Base-by-base conservation (phyloP, 2,797 vertebrate species). In the Pangasius larnaudii region DNA sequence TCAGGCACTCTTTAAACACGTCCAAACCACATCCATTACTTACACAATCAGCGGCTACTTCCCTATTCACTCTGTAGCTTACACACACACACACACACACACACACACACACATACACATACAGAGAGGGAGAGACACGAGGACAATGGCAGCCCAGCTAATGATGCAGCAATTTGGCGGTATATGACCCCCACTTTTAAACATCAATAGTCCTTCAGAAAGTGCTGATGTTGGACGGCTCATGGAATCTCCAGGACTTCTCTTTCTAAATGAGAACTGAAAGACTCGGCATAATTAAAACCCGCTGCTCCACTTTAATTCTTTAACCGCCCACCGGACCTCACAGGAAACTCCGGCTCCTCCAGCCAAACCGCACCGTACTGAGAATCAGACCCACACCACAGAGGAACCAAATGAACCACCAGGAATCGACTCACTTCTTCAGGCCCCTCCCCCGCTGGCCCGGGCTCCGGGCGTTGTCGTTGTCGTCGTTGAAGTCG, bases 341-440 rank as follows among this genome's bases (percentile, higher is more conserved):
- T 33, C 77, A 24, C 53, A 36, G 77, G 51, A 33, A 10, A 9
- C 51, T 10, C n/a, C 1, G 13, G 49, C 27, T 53, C n/a, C 46
- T 18, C 49, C 14, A 3, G 39, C 81, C 39, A 67, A 18, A 69
- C 9, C 6, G 16, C 0, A 79, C 46, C 85, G n/a, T 0, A 82
- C 58, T 77, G n/a, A 71, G 13, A 58, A 61, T 49, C 79, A 13
- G 49, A 80, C 10, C 30, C 49, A 11, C 5, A 39, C 2, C 33
- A 56, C n/a, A 53, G 22, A 53, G 19, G n/a, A 67, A 67, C 51
- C n/a, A 5, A 56, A 22, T 14, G n/a, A 67, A 67, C 24, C 75
- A 58, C 18, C 63, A 13, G 46, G 56, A 61, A 27, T 72, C 22
- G 3, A 93, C 98, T 97, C 95, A 99, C 98, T 92, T 97, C 91